These are phyloP conservation scores for Cyphomyrus discorhynchus DNA, from an alignment of 2,113 vertebrate genomes.

Conservation along the genomic window DNA sequence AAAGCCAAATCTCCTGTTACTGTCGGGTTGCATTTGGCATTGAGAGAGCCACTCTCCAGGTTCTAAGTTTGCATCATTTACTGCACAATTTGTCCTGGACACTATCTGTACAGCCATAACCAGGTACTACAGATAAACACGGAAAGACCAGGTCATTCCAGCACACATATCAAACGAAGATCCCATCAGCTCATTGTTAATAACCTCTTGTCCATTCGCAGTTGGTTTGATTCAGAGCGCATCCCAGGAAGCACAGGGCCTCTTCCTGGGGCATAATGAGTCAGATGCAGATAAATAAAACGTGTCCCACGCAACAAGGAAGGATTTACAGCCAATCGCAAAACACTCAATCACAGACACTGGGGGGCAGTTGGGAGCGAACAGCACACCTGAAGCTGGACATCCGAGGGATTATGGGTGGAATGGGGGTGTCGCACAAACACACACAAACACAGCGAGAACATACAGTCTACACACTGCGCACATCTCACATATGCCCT, in stretches of 20 bases:
- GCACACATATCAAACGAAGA: neutral
- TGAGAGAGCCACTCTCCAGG: neutral
- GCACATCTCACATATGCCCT: too few species aligned
- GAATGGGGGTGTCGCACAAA: neutral
- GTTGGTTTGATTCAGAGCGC: neutral
- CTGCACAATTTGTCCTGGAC: neutral
- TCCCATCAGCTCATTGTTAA: neutral
- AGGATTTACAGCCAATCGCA: neutral
- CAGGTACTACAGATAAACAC: neutral
- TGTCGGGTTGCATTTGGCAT: neutral
- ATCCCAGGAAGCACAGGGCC: neutral
- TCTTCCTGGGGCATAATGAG: neutral
- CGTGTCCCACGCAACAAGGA: neutral
- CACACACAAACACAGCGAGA: neutral
- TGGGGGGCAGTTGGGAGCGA: neutral
- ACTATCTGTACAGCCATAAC: neutral
- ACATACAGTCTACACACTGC: neutral
- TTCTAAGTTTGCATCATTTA: neutral
- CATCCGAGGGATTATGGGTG: neutral
- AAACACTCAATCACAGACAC: neutral
- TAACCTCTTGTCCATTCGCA: neutral
- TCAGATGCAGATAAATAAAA: neutral
- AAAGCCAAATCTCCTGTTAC: neutral
- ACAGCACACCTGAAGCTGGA: neutral
- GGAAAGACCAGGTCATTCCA: neutral